These are phyloP conservation scores for Numenius phaeopus DNA, from an alignment of 2,797 vertebrate species.

Conservation along the genomic window DNA sequence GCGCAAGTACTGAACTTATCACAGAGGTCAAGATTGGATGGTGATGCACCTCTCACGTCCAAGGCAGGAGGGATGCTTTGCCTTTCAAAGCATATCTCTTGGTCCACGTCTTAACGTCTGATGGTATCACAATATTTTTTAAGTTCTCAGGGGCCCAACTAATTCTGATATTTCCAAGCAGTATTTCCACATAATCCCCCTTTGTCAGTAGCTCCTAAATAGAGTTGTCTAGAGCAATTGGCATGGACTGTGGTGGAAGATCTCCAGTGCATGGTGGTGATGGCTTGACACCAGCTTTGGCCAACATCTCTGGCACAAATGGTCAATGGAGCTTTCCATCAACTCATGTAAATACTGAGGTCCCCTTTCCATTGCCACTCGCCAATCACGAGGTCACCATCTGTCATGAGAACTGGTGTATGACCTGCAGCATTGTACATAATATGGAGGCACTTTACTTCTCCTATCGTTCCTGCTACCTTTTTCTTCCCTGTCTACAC, in stretches of 20 bases:
- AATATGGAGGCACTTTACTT: background rate
- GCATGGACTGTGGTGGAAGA: background rate
- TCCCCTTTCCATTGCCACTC: background rate
- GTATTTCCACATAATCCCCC: background rate
- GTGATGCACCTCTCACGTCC: accelerated
- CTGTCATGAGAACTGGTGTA: background rate
- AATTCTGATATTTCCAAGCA: no score
- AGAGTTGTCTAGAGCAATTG: background rate
- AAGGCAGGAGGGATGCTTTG: background rate
- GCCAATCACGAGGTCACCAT: background rate
- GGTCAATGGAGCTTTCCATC: background rate
- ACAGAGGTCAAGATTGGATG: background rate
- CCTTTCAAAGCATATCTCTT: background rate
- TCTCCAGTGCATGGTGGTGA: background rate
- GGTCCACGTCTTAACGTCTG: background rate
- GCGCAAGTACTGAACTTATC: background rate
- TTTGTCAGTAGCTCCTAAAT: background rate
- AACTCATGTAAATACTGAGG: background rate
- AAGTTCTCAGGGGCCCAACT: background rate
- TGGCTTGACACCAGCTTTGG: background rate
- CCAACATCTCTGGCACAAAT: background rate
- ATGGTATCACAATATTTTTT: background rate
- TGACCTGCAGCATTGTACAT: background rate
- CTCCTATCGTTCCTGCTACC: background rate
- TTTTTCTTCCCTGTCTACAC: background rate